phyloP scores from a whole-genome alignment of 2,888 invertebrate species.

The Lasioglossum leucozonium region DNA sequence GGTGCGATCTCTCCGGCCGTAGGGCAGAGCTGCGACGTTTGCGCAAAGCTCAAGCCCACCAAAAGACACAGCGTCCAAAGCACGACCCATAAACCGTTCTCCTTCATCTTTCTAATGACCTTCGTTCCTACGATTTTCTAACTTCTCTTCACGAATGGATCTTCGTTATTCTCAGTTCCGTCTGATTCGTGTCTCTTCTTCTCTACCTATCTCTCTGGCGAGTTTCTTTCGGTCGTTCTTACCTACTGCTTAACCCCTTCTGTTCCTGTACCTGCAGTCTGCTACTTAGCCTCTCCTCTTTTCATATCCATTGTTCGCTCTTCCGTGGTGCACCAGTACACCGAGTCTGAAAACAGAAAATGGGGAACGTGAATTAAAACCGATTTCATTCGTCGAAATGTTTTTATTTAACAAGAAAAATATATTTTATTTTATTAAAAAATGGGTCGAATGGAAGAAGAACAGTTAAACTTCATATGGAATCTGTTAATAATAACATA shows the following conservation, averaged over 20 bases:
- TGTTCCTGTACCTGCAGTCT: constrained; percentile 69
- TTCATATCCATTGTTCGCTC: constrained; percentile 76
- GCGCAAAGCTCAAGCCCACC: constrained; percentile 54
- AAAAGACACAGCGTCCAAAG: constrained; percentile 60
- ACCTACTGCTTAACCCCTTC: constrained; percentile 47
- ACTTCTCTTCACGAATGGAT: neutral
- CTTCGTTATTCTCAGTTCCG: neutral
- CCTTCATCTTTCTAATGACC: constrained; percentile 56
- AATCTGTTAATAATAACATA: no score
- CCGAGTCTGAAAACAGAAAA: constrained; percentile 66
- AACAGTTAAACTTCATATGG: no score
- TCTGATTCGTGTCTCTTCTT: constrained; percentile 29
- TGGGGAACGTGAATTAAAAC: neutral
- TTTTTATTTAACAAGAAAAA: no score
- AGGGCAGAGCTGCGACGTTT: constrained; percentile 84
- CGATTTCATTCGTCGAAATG: no score
- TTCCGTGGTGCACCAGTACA: constrained; percentile 69
- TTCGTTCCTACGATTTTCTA: neutral
- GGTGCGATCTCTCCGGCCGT: constrained; percentile 90
- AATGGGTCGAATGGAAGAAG: no score
- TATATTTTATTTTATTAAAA: no score
- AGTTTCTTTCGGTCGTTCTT: constrained; percentile 30
- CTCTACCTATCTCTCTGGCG: constrained; percentile 29
- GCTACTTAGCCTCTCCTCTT: constrained; percentile 75
- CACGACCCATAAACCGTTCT: constrained; percentile 55